Evolutionary conservation across 2,888 invertebrate genomes (phyloP), one percentile per base, ranked within the genome.

Genomic region (Amblyjoppa fuscipennis): DNA sequence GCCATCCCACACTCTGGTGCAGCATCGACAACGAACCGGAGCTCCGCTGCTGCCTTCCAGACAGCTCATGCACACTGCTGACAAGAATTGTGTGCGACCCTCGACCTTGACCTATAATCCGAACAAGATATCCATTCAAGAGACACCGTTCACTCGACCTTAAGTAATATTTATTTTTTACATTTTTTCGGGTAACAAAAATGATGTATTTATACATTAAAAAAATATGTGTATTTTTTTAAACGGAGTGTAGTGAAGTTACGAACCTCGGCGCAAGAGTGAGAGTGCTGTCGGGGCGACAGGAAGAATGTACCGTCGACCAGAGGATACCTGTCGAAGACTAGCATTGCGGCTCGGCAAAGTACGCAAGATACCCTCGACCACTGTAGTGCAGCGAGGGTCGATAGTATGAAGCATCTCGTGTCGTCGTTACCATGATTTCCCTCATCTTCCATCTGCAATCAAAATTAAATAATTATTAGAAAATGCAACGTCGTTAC

Each of bases 351-450:
- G 79, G 97, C 97, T 92, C 98, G 97, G 95, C 99, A 99, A 89
- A 97, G 96, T 88, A 98, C 97, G 95, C 97, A 99, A 81, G 96
- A 96, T 64, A 97, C 98, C 91, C 97, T 96, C 88, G 97, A 97
- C 95, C 98, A 97, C 92, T 98, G 98, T 93, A 98, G 97, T 45
- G 98, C 98, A 87, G 99, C 99, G 93, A 99, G 95, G 64, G 98
- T 98, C 86, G 99, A 98, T 93, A 99, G 95, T 91, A 99, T 98
- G 95, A 99, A 99, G 93, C 98, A 97, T 90, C 99, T 96, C 71
- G 98, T 99, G 94, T 99, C 99, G 94, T 99, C 99, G 95, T 99
- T 99, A 91, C 99, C 99, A 94, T 99, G 99, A 95, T 98, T 98
- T 88, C 98, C 99, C 94, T 99, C 99, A 94, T 99, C 99, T 95